These are phyloP conservation scores for Nesidiocoris tenuis DNA, from an alignment of 2,888 invertebrate genomes.

Conservation along the genomic window DNA sequence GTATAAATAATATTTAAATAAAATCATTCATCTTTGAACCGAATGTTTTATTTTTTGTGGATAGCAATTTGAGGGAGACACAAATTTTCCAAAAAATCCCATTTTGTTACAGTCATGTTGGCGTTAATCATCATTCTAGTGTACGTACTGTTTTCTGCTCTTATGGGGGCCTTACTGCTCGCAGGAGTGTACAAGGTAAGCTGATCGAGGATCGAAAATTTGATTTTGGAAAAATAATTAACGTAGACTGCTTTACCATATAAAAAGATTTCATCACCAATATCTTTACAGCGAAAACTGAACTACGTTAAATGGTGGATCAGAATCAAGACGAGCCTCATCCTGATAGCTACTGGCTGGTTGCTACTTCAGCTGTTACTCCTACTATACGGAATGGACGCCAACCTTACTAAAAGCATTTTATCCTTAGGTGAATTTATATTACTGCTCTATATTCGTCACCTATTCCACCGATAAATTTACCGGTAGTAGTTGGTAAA, in stretches of 20 bases:
- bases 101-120: conserved; percentile 7
- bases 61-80: neutral
- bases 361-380: conserved; percentile 17
- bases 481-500: too few relatives aligned
- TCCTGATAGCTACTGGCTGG: conserved; percentile 4
- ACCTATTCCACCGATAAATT: too few relatives aligned
- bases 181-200: conserved; percentile 25
- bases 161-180: conserved; percentile 17
- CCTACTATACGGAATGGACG: conserved; percentile 20
- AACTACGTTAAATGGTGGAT: conserved; percentile 29
- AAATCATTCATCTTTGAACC: too few relatives aligned
- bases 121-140: conserved; percentile 14
- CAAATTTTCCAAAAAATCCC: too few relatives aligned
- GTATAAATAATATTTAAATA: too few relatives aligned
- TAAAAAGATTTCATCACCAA: neutral
- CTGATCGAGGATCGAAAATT: too few relatives aligned
- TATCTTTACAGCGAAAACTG: conserved; percentile 14
- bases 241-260: too few relatives aligned
- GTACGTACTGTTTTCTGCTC: conserved; percentile 19
- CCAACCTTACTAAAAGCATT: conserved; percentile 10
- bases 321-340: conserved; percentile 18
- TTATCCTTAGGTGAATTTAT: conserved; percentile 18
- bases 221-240: too few relatives aligned
- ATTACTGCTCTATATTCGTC: too few relatives aligned
- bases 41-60: too few relatives aligned